phyloP scores from a whole-genome alignment of 2,113 vertebrate species.

The Albula glossodonta region DNA sequence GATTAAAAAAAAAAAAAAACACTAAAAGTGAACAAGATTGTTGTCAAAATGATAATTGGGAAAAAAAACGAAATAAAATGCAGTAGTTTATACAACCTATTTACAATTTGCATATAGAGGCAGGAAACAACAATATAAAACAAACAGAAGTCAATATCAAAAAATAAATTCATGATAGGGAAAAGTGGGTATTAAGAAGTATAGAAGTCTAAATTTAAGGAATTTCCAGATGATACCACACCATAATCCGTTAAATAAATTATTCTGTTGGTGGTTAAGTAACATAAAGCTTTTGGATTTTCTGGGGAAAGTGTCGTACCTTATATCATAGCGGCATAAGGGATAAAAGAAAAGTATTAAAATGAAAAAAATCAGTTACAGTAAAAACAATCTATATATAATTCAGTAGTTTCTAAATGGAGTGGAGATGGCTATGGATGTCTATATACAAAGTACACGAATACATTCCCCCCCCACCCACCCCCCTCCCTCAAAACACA shows the following conservation, averaged over 20 bases:
- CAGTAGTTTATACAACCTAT: constrained; percentile 22
- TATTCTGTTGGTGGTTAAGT: not conserved
- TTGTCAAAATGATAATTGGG: not conserved
- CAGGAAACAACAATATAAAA: not conserved
- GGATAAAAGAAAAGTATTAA: not conserved
- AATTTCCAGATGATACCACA: not conserved
- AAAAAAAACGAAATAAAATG: constrained; percentile 2
- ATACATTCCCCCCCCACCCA: not conserved
- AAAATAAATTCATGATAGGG: not conserved
- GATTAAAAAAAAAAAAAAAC: not conserved
- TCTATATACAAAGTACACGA: constrained; percentile 17
- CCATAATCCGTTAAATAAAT: not conserved
- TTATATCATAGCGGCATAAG: not conserved
- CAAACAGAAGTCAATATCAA: not conserved
- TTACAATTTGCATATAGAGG: constrained; percentile 25
- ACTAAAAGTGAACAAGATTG: not conserved
- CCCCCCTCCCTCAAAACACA: not conserved
- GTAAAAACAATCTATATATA: not conserved
- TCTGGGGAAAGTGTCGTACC: not conserved
- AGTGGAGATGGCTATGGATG: not conserved
- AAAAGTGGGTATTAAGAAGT: not conserved
- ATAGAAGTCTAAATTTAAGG: not conserved
- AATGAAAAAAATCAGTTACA: not conserved
- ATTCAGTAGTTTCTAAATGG: constrained; percentile 16
- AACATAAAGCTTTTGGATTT: not conserved